Conservation (phyloP, 2,113 vertebrate species). For the Ursus arctos region DNA sequence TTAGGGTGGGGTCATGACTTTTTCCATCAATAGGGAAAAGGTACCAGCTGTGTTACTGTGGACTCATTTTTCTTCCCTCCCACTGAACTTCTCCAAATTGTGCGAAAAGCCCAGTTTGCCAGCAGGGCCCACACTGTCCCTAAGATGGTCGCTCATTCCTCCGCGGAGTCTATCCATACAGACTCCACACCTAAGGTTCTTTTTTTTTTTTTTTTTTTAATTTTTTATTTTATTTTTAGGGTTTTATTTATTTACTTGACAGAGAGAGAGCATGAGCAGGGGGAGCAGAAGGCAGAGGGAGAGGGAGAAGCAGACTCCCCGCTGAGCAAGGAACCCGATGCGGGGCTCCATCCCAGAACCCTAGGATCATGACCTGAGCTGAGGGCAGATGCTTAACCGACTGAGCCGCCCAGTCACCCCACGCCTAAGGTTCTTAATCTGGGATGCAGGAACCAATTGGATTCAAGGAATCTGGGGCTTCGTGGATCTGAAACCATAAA, state of each 20-base stretch:
- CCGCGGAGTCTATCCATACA: not conserved
- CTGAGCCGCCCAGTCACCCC: not conserved
- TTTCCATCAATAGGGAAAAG: not conserved
- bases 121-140: not conserved
- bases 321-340: too few relatives aligned
- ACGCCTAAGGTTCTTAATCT: not conserved
- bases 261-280: too few relatives aligned
- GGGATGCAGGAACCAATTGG: accelerated
- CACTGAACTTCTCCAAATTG: not conserved
- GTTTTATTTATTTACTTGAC: too few relatives aligned
- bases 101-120: not conserved
- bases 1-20: not conserved
- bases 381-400: too few relatives aligned
- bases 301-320: too few relatives aligned
- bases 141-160: not conserved
- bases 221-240: too few relatives aligned
- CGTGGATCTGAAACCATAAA: not conserved
- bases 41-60: not conserved
- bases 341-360: too few relatives aligned
- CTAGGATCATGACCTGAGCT: too few relatives aligned
- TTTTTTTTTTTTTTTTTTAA: too few relatives aligned
- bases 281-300: too few relatives aligned
- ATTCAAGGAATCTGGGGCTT: not conserved
- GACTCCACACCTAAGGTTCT: not conserved
- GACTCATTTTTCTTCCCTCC: not conserved